These are phyloP conservation scores for Alexandromys fortis DNA, from an alignment of 2,113 vertebrate species.

Conservation along the genomic window DNA sequence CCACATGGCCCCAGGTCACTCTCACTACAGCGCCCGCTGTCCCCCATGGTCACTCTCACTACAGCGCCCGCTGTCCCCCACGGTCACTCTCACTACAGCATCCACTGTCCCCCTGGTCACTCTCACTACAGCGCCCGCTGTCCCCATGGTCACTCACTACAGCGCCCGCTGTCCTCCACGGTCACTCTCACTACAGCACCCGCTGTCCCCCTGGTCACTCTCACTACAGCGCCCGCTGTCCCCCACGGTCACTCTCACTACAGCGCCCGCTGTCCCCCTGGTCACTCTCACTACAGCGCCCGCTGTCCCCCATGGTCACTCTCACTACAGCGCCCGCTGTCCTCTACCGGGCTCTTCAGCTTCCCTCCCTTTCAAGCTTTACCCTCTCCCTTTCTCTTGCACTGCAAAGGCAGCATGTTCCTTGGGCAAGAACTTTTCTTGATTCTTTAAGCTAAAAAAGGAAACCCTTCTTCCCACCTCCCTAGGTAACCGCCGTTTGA, in stretches of 20 bases:
- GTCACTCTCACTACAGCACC: accelerated
- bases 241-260: accelerated
- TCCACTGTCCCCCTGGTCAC: no score
- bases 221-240: accelerated
- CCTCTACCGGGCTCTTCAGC: accelerated
- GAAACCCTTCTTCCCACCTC: background rate
- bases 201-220: no score
- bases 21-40: accelerated
- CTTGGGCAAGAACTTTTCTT: background rate
- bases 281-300: no score
- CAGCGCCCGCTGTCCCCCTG: no score
- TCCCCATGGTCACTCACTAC: no score
- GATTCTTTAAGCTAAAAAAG: conserved; percentile 13
- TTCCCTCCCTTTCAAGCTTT: background rate
- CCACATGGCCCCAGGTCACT: no score
- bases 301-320: no score
- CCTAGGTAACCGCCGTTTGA: background rate
- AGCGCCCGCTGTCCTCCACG: no score
- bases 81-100: accelerated
- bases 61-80: no score
- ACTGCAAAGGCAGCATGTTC: background rate
- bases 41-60: accelerated
- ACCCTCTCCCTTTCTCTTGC: background rate
- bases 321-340: accelerated
- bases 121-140: no score